Evolutionary conservation across 2,888 invertebrate genomes (phyloP), one percentile per base, ranked within the genome.

Genomic region (Carterocephalus palaemon): DNA sequence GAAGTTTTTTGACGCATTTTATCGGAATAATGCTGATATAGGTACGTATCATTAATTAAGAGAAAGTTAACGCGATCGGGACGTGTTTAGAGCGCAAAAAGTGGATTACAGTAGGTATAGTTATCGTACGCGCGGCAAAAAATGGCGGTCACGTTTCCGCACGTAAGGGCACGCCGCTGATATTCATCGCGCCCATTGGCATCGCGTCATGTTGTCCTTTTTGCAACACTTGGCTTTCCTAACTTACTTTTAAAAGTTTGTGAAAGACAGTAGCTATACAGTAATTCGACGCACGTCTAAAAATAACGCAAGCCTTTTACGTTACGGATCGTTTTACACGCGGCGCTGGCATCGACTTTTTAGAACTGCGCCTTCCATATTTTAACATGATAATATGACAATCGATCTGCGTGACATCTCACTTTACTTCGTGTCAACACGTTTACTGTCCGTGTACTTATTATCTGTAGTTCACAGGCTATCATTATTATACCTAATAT

Each of bases 61-160:
- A 67, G 81, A 83, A 83, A 83, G 82, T 72, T 57, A 61, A 59
- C 52, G 57, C 60, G 55, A 57, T 63, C 57, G 56, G 64, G 29
- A 19, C 19, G 64, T 66, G 65, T 61, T 62, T 50, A 62, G 57
- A 47, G 41, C 49, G 62, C 58, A 72, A 72, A 72, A 42, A 42
- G 20, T 28, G 10, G 34, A 20, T 42, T 28, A 28, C 20, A 22
- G 69, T 56, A 57, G 20, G 57, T n/a, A n/a, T n/a, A n/a, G n/a
- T n/a, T n/a, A n/a, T n/a, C n/a, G n/a, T n/a, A n/a, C n/a, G n/a
- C n/a, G n/a, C n/a, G 62, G 51, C 56, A 60, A 62, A 60, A 60
- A 62, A 46, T 45, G 47, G 40, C 38, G 47, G 43, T 48, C 34
- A 46, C 43, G 47, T 56, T 50, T 59, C 54, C 63, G 56, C 71